Evolutionary conservation across 1,140 invertebrate genomes (phyloP).

Genomic region (Gonatopus flavifemur): DNA sequence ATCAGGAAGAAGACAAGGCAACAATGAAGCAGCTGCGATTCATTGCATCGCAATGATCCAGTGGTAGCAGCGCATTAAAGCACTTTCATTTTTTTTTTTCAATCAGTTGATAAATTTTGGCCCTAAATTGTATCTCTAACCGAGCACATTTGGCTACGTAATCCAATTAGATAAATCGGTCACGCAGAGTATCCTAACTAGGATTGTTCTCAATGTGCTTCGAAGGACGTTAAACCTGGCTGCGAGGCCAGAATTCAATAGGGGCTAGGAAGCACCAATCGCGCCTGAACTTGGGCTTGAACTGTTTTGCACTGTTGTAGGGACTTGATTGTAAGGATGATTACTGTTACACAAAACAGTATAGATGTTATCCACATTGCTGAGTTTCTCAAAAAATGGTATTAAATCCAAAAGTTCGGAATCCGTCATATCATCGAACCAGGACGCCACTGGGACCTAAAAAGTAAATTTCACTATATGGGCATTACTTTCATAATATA

Average conservation of each 20-base stretch:
- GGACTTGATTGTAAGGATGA: conserved; percentile 71
- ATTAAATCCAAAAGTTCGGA: conserved; percentile 92
- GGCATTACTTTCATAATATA: too few species aligned
- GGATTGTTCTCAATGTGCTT: conserved; percentile 45
- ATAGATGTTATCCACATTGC: conserved; percentile 92
- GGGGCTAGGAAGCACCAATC: conserved; percentile 54
- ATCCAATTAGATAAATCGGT: conserved; percentile 34
- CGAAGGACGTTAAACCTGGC: conserved; percentile 49
- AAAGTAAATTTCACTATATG: conserved; percentile 19
- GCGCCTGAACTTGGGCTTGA: conserved; percentile 47
- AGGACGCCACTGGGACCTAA: conserved; percentile 93
- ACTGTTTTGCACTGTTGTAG: conserved; percentile 43
- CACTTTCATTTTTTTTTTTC: conserved; percentile 4
- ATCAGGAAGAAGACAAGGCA: conserved; percentile 12
- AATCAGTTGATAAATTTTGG: conserved; percentile 12
- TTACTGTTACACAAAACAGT: conserved; percentile 88
- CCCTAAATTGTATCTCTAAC: conserved; percentile 17
- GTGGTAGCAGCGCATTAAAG: conserved; percentile 1
- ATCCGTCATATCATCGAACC: conserved; percentile 97
- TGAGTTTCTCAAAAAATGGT: conserved; percentile 93
- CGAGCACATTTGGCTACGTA: conserved; percentile 22
- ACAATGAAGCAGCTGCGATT: conserved; percentile 17
- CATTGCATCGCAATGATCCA: conserved; percentile 6
- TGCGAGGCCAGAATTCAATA: conserved; percentile 46
- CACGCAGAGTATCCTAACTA: conserved; percentile 42